These are phyloP conservation scores for Cavia aperea DNA, from an alignment of 2,113 vertebrate species.

Conservation along the genomic window DNA sequence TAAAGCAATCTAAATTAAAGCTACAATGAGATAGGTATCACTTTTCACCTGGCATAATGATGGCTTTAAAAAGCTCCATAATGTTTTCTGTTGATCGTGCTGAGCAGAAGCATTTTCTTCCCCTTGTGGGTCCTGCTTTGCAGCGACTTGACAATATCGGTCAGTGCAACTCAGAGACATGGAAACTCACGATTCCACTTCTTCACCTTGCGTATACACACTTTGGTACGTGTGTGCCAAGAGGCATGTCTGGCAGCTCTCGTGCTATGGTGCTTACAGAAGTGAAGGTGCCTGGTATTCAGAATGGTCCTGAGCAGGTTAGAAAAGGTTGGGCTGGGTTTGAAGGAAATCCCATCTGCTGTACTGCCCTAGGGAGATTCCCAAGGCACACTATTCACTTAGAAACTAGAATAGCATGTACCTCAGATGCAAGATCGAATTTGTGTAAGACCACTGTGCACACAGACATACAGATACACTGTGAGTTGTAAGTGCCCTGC, in stretches of 20 bases:
- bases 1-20: conserved; percentile 53
- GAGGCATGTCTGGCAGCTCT: background rate
- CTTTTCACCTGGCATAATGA: conserved; percentile 25
- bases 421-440: background rate
- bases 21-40: conserved; percentile 37
- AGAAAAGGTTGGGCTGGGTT: background rate
- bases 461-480: background rate
- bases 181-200: background rate
- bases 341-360: background rate
- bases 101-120: background rate
- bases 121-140: background rate
- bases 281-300: background rate
- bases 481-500: background rate
- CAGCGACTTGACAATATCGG: background rate
- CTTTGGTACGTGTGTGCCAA: background rate
- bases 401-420: background rate
- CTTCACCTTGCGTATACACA: background rate
- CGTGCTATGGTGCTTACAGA: background rate
- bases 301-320: background rate
- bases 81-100: background rate
- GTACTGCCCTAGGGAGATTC: background rate
- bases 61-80: conserved; percentile 24
- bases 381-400: background rate
- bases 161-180: background rate
- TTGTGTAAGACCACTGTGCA: background rate